A percentile compares a stretch with the other conserved stretches of the same genome.
Evolutionary conservation across 2,113 vertebrate species (phyloP).

Genomic region (Agapornis roseicollis): DNA sequence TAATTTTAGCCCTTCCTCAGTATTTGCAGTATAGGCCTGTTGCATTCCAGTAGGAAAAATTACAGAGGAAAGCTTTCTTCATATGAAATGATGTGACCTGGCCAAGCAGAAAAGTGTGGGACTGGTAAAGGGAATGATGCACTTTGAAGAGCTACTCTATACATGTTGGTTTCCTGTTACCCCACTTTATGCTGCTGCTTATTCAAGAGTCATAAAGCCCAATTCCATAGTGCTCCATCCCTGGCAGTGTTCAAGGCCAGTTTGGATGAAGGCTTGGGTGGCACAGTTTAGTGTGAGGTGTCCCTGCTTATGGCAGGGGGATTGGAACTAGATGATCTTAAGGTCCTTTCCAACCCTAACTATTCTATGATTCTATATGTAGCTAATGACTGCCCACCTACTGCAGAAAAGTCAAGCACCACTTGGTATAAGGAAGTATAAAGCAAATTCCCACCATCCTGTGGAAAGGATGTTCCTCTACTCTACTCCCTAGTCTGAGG

Average conservation of each 20-base stretch:
- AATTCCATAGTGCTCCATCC: too few relatives aligned
- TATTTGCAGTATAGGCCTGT: background rate
- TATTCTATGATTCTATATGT: too few relatives aligned
- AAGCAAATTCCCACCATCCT: background rate
- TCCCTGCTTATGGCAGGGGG: too few relatives aligned
- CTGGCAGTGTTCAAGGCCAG: too few relatives aligned
- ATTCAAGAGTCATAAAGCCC: background rate
- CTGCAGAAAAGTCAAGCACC: background rate
- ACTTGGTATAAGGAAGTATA: background rate
- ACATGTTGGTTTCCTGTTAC: background rate
- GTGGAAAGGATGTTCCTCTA: background rate
- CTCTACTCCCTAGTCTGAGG: background rate
- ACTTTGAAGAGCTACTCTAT: background rate
- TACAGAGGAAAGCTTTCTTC: background rate
- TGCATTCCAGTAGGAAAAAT: background rate
- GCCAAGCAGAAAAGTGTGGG: background rate
- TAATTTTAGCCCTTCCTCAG: background rate
- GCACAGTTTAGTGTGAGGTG: too few relatives aligned
- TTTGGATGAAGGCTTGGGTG: too few relatives aligned
- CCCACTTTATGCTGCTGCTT: background rate
- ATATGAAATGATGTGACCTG: background rate
- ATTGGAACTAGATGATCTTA: too few relatives aligned
- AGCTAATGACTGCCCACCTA: background rate
- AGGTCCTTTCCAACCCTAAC: too few relatives aligned
- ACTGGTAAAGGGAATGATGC: background rate